phyloP scores from a whole-genome alignment of 1,140 invertebrate species.

The Metopolophium dirhodum region DNA sequence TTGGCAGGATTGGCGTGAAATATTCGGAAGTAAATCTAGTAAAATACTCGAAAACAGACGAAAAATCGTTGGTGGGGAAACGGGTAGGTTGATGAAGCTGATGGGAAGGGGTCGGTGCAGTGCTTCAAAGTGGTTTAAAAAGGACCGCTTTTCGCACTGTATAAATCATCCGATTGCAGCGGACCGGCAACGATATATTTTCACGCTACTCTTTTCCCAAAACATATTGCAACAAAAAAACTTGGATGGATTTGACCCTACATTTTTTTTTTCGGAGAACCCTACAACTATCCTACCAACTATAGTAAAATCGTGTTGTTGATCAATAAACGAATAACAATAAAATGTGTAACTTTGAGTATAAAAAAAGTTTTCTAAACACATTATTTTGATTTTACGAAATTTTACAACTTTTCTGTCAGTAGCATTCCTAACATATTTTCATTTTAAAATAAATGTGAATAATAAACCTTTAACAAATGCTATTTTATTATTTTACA shows the following conservation, averaged over 20 bases:
- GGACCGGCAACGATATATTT: slow-evolving; percentile 41
- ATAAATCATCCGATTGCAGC: slow-evolving; percentile 45
- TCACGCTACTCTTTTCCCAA: slow-evolving; percentile 38
- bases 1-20: background rate
- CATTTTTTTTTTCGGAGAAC: background rate
- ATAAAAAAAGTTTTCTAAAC: slow-evolving; percentile 6
- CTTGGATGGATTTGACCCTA: slow-evolving; percentile 26
- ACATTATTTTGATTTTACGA: background rate
- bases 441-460: background rate
- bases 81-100: background rate
- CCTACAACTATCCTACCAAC: background rate
- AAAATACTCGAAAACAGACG: slow-evolving; percentile 6
- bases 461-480: background rate
- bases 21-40: background rate
- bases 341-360: background rate
- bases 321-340: slow-evolving; percentile 12
- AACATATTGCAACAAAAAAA: slow-evolving; percentile 47
- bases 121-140: slow-evolving; percentile 47
- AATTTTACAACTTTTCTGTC: background rate
- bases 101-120: background rate
- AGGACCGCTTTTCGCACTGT: slow-evolving; percentile 41
- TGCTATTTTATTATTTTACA: background rate
- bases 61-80: background rate
- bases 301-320: background rate
- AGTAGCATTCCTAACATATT: background rate